Conservation (phyloP, 2,797 vertebrate genomes). For the Melanotaenia trifasciata region DNA sequence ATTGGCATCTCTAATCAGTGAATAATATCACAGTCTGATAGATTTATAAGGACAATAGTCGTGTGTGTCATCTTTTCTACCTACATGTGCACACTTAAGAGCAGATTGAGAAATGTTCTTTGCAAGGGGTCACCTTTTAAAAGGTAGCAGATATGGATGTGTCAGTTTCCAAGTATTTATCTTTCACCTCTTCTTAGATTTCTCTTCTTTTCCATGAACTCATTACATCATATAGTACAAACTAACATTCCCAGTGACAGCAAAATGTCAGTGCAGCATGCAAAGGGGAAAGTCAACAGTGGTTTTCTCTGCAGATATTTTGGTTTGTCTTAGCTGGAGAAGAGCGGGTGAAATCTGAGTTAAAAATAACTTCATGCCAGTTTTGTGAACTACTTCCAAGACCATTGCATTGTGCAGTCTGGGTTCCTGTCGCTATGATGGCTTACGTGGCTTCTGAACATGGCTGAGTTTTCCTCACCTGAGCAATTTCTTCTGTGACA, state of each 20-base stretch:
- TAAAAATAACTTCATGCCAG: not conserved
- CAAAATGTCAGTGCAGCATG: conserved; percentile 4
- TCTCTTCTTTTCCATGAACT: conserved; percentile 14
- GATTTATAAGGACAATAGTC: not conserved
- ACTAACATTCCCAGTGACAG: conserved; percentile 13
- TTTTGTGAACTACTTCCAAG: not conserved
- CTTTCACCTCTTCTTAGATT: conserved; percentile 5
- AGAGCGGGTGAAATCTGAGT: not conserved
- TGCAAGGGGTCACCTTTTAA: conserved; percentile 3
- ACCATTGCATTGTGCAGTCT: not conserved
- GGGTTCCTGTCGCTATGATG: no score
- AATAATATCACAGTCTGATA: not conserved
- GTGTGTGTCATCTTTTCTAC: not conserved
- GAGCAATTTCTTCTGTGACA: not conserved
- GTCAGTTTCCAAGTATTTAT: not conserved
- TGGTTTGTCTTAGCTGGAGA: not conserved
- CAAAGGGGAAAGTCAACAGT: conserved; percentile 5
- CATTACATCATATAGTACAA: not conserved
- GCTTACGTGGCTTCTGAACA: not conserved
- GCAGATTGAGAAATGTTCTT: conserved; percentile 14
- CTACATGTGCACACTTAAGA: conserved; percentile 8
- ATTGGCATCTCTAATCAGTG: not conserved
- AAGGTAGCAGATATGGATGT: not conserved
- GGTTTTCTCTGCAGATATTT: conserved; percentile 5
- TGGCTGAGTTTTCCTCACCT: not conserved